phyloP scores from a whole-genome alignment of 2,888 invertebrate genomes.

The Tineola bisselliella region DNA sequence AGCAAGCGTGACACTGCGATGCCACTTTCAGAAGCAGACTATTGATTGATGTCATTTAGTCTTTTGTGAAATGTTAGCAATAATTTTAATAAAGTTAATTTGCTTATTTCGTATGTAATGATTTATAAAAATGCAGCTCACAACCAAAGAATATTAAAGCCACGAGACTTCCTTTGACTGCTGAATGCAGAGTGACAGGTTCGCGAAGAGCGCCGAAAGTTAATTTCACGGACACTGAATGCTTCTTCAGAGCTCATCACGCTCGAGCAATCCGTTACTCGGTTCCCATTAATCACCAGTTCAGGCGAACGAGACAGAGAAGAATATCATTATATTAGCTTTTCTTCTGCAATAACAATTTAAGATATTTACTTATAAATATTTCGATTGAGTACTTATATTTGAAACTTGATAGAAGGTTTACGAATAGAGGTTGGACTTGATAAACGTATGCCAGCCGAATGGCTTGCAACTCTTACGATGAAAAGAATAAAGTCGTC shows the following conservation, averaged over 20 bases:
- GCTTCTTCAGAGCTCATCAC: slow-evolving; percentile 57
- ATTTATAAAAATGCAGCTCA: background rate
- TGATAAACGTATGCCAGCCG: background rate
- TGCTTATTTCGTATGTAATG: too few relatives aligned
- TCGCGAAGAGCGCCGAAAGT: slow-evolving; percentile 52
- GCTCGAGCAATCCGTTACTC: slow-evolving; percentile 54
- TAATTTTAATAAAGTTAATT: too few relatives aligned
- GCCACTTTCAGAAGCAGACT: background rate
- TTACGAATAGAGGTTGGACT: background rate
- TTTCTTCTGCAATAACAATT: background rate
- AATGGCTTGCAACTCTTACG: background rate
- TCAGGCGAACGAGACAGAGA: slow-evolving; percentile 17
- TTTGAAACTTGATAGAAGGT: background rate
- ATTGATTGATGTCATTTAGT: background rate
- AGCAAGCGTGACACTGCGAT: background rate
- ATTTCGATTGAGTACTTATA: background rate
- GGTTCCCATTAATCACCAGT: slow-evolving; percentile 52
- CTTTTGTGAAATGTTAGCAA: background rate
- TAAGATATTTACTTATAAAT: background rate
- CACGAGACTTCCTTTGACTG: slow-evolving; percentile 21
- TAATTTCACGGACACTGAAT: slow-evolving; percentile 64
- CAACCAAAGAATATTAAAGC: background rate
- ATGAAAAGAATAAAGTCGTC: background rate
- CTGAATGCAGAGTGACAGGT: slow-evolving; percentile 49
- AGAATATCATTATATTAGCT: slow-evolving; percentile 27